Evolutionary conservation across 2,888 invertebrate genomes (phyloP), one percentile per base, ranked within the genome.

Genomic region (Empis stercorea): DNA sequence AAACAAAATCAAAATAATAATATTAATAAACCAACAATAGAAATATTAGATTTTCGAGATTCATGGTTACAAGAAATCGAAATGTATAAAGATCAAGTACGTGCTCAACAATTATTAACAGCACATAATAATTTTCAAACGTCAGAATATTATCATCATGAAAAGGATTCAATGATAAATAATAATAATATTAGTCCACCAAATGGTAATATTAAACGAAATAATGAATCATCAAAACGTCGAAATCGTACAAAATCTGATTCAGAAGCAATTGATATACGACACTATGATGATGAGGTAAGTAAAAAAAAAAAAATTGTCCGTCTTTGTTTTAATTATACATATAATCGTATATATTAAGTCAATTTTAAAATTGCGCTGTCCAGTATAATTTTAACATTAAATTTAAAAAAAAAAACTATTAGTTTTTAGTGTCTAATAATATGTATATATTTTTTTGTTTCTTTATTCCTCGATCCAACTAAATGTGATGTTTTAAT

Each of bases 61-160:
- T 65, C 69, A 15, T 68, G 68, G 68, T 54, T 66, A 34, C 62
- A 66, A 47, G 68, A 68, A 50, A 61, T 66, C 37, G 66, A 68
- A 45, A 42, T 47, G 13, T 52, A 51, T 20, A 51, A 52, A 17
- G 52, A 52, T 36, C 50, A 50, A 38, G 27, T 42, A 43, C 41
- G 37, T 10, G 38, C 39, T n/a, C 51, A 46, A 43, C 30, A 46
- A 20, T 40, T 50, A 23, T 30, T 48, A 16, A 44, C 49, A 10
- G 39, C 49, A 40, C 52, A 52, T 30, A 50, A 52, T 46, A 50
- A 52, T 27, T 30, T 50, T 1, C 47, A 47, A 14, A 30, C 47
- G 3, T 23, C 20, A 6, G 40, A 44, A 23, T 43, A 32, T 11
- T 14, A 41, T 17, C 37, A 37, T 37, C 15, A 36, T 15, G 15